These are phyloP conservation scores for Cariama cristata DNA, from an alignment of 2,113 vertebrate species.

Conservation along the genomic window DNA sequence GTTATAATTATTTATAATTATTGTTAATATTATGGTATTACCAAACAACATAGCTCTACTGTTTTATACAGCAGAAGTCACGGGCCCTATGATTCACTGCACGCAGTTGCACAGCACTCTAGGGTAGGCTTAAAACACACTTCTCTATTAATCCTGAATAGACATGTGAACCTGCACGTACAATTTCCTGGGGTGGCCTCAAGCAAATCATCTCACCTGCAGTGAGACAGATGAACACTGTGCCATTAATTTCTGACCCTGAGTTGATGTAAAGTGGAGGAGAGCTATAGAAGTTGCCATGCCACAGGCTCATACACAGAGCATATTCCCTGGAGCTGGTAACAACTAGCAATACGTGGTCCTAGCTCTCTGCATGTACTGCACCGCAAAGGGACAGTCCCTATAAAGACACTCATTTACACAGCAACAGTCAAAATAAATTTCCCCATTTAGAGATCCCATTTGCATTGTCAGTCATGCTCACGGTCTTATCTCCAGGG, in stretches of 20 bases:
- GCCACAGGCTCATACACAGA: background rate
- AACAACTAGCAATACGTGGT: fast-evolving
- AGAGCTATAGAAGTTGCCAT: background rate
- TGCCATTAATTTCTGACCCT: background rate
- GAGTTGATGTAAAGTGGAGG: background rate
- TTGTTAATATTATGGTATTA: background rate
- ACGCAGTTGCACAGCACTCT: background rate
- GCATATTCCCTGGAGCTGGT: background rate
- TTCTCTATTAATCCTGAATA: background rate
- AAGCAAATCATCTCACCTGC: background rate
- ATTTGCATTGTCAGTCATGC: background rate
- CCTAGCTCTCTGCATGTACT: background rate
- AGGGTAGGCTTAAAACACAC: background rate
- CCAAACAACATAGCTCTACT: background rate
- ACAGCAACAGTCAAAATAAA: background rate
- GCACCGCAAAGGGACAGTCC: background rate
- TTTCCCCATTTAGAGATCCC: background rate
- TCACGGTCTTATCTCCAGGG: background rate
- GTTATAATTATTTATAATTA: background rate
- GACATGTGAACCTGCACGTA: background rate
- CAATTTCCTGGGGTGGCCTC: background rate
- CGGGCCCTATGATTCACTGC: background rate
- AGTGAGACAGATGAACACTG: background rate
- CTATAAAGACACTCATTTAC: background rate
- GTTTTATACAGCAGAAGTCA: background rate